Base-by-base conservation (phyloP, 2,797 vertebrate genomes). In the Nasua narica region DNA sequence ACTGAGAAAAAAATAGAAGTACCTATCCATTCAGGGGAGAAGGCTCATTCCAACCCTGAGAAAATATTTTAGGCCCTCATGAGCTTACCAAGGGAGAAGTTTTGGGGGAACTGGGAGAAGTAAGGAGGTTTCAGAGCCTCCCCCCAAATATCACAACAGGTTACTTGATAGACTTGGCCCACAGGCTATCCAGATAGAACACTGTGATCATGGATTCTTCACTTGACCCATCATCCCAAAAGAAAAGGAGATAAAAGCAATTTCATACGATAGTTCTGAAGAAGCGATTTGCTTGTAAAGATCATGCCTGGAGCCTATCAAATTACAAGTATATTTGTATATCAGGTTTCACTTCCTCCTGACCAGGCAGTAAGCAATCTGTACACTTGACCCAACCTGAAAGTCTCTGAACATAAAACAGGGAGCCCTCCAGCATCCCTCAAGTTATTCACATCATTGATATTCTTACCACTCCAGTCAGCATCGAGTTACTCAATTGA, bases 351-450 rank as follows among this genome's bases (percentile, higher is more conserved):
- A 67, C 82, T 50, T 32, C 62, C 79, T 97, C 32, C 18, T 95
- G 91, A 37, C 15, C 70, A 85, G 43, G 29, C 58, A 21, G 81
- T 46, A 62, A 93, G 54, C 89, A 95, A 40, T 86, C 76, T 62
- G 72, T 90, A 87, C 27, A 91, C 93, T 95, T 89, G 97, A 89
- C 69, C 74, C 72, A 91, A 77, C 2, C 43, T 21, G 37, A 97
- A 76, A 90, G 48, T 74, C n/a, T 90, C 67, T 72, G 69, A 84
- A 77, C 79, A 40, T 77, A 19, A 79, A 87, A 35, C 76, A 78
- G 70, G 40, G 58, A 96, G 60, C 85, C 91, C 95, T 97, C 96
- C 83, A 97, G 88, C 79, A 60, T 72, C 91, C 58, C 92, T 95
- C 78, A 81, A 83, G 81, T 90, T 82, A 82, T 72, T 92, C 81